Conservation (phyloP, 2,888 invertebrate genomes). For the Polydrusus tereticollis region DNA sequence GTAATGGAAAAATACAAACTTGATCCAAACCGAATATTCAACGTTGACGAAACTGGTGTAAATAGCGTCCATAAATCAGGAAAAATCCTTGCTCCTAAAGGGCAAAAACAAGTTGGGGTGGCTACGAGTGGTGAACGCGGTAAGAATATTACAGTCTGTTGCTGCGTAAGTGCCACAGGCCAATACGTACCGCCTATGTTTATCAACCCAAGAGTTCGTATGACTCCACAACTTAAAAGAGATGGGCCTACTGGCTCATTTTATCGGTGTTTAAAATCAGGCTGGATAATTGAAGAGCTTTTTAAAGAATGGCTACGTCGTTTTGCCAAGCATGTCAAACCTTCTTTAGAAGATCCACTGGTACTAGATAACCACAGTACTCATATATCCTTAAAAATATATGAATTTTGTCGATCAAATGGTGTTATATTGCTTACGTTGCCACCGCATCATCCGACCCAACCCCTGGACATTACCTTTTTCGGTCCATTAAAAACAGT, state of each 20-base stretch:
- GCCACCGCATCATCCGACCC: neutral
- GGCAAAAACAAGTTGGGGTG: conserved; percentile 5
- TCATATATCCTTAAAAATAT: too few species aligned
- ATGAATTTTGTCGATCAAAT: too few species aligned
- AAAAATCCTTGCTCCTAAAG: neutral
- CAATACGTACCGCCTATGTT: neutral
- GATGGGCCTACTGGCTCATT: too few species aligned
- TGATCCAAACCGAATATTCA: neutral
- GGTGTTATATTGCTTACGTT: neutral
- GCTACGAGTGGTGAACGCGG: conserved; percentile 18
- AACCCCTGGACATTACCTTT: neutral
- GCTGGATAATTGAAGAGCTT: too few species aligned
- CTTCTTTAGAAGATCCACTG: too few species aligned
- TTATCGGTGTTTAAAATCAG: too few species aligned
- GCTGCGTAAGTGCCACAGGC: conserved; percentile 3
- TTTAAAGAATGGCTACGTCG: too few species aligned
- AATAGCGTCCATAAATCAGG: neutral
- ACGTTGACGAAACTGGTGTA: conserved; percentile 18
- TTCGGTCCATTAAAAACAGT: neutral
- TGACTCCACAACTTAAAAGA: neutral
- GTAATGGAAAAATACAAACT: neutral
- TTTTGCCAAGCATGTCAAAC: too few species aligned
- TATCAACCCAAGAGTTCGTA: conserved; percentile 17
- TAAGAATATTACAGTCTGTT: conserved; percentile 24
- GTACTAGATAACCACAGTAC: too few species aligned